These are phyloP conservation scores for Tragelaphus eurycerus DNA, from an alignment of 2,797 vertebrate species.

Conservation along the genomic window DNA sequence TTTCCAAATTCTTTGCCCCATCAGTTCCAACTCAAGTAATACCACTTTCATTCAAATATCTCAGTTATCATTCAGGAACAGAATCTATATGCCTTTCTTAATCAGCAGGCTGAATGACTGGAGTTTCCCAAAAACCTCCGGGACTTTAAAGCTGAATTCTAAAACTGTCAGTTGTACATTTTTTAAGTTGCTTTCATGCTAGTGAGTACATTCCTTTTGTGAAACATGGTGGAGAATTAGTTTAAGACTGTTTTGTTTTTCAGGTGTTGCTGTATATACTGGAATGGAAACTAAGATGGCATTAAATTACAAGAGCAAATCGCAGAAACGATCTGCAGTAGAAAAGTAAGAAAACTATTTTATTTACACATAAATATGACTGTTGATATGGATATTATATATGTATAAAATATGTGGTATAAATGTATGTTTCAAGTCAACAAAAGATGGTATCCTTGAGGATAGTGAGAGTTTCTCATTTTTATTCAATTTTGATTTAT, in stretches of 20 bases:
- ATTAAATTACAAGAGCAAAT: constrained; percentile 99
- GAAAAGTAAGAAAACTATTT: constrained; percentile 91
- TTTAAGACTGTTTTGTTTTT: constrained; percentile 30
- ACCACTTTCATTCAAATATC: neutral
- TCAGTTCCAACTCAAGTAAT: neutral
- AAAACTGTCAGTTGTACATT: neutral
- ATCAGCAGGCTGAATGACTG: neutral
- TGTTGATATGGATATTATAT: neutral
- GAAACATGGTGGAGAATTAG: neutral
- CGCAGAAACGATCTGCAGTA: constrained; percentile 98
- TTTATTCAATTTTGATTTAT: neutral
- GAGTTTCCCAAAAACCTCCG: neutral
- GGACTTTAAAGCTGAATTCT: neutral
- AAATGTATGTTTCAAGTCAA: neutral
- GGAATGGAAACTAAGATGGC: constrained; percentile 99
- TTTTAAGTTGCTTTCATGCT: neutral
- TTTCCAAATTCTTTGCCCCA: neutral
- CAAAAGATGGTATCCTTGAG: neutral
- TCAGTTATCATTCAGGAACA: neutral
- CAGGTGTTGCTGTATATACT: constrained; percentile 98
- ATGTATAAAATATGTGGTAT: neutral
- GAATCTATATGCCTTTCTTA: neutral
- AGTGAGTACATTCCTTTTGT: neutral
- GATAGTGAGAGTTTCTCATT: neutral
- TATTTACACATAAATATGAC: constrained; percentile 8